These are phyloP conservation scores for Pristionchus arcanus DNA, from an alignment of 2,888 invertebrate species.

Conservation along the genomic window DNA sequence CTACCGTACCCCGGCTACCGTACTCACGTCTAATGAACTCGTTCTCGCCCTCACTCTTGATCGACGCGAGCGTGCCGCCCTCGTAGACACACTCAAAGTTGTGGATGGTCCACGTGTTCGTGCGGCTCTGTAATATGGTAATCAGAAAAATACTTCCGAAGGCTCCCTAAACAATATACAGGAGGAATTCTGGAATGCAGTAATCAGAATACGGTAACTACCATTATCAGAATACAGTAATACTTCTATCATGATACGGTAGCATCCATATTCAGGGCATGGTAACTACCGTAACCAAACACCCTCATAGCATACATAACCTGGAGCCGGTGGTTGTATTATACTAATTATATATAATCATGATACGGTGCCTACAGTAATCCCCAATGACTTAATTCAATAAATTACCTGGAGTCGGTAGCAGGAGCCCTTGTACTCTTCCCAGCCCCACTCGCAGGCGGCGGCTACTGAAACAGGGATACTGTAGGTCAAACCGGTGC, in stretches of 20 bases:
- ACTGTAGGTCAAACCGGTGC: neutral
- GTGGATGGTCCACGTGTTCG: conserved; percentile 48
- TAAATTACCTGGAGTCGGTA: conserved; percentile 44
- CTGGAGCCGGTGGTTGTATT: too few species aligned
- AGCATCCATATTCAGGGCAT: neutral
- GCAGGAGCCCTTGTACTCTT: conserved; percentile 50
- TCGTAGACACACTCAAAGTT: conserved; percentile 53
- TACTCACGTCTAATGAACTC: conserved; percentile 40
- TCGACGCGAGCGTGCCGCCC: conserved; percentile 44
- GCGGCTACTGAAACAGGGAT: conserved; percentile 35
- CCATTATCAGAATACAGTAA: neutral
- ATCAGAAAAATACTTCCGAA: too few species aligned
- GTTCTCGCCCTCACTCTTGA: conserved; percentile 39
- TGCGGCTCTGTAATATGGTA: neutral
- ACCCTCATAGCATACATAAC: too few species aligned
- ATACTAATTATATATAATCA: too few species aligned
- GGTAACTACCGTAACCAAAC: neutral
- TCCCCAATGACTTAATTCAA: neutral
- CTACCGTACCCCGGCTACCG: neutral
- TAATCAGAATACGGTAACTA: neutral
- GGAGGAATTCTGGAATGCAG: too few species aligned
- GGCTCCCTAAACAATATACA: too few species aligned
- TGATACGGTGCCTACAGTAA: neutral
- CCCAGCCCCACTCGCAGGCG: conserved; percentile 55
- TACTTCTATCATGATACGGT: neutral